Evolutionary conservation across 2,797 vertebrate genomes (phyloP), one percentile per base, ranked within the genome.

Genomic region (Rhinogobio ventralis): DNA sequence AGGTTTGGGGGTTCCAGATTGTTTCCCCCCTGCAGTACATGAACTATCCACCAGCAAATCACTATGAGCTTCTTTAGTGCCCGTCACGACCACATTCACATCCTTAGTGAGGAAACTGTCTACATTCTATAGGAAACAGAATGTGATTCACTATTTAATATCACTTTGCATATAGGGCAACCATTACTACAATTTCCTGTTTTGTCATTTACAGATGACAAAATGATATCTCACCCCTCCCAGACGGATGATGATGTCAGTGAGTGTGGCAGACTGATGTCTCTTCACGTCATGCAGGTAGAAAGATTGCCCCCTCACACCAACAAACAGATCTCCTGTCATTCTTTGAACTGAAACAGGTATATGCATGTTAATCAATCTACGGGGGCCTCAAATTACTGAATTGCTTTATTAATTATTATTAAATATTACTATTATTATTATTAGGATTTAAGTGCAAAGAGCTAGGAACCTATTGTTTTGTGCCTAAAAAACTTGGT

Each of bases 61-160:
- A 66, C 72, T 60, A 68, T 89, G 92, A 4, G 86, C 91, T 72
- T 96, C 96, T 86, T 89, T 94, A 89, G 83, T 95, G 88, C 93
- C 96, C 73, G 96, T 97, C 87, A 97, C 94, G 68, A 98, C 93
- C 0, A 93, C 97, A 86, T 88, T 96, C 79, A 98, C 94, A 89
- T 98, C 97, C 90, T 95, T 97, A 89, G 97, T 97, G n/a, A 99
- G 93, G 90, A 98, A 98, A 91, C 96, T 96, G 91, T 99, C 97
- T 0, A 96, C 89, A 17, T 71, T 91, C 95, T 95, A 91, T 36
- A 33, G 13, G 20, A 49, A 30, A 90, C 49, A 80, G 15, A 51
- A 69, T 39, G 7, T n/a, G 64, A 53, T 25, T 10, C 0, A 36
- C 4, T 2, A 36, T 36, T 69, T 68, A 39, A 23, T 9, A 55